Conservation (phyloP, 2,888 invertebrate genomes). For the Yponomeuta sedellus region DNA sequence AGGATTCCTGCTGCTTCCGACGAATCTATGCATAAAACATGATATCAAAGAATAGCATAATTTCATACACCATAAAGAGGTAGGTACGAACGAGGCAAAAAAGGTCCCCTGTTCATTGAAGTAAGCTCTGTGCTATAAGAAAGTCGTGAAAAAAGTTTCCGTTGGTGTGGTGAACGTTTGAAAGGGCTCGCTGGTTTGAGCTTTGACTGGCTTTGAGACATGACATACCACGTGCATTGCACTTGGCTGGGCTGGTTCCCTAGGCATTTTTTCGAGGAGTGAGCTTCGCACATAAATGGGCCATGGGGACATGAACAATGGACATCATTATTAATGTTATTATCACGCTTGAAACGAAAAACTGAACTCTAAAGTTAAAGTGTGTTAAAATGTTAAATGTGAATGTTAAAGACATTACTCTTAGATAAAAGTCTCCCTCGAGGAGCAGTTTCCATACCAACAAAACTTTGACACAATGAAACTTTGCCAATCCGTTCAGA, state of each 20-base stretch:
- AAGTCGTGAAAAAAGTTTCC: slow-evolving; percentile 40
- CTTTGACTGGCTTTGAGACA: too few relatives aligned
- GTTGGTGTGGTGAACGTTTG: slow-evolving; percentile 32
- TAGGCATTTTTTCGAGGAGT: not conserved
- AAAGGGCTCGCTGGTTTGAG: slow-evolving; percentile 11
- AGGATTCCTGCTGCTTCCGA: slow-evolving; percentile 10
- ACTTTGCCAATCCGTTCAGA: too few relatives aligned
- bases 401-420: too few relatives aligned
- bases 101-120: slow-evolving; percentile 33
- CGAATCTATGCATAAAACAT: slow-evolving; percentile 8
- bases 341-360: too few relatives aligned
- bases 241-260: not conserved
- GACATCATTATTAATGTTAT: too few relatives aligned
- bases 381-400: too few relatives aligned
- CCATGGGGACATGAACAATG: too few relatives aligned
- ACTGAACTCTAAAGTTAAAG: too few relatives aligned
- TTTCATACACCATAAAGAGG: slow-evolving; percentile 11
- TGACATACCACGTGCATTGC: slow-evolving; percentile 16
- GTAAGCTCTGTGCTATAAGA: slow-evolving; percentile 31
- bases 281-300: too few relatives aligned
- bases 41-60: slow-evolving; percentile 13
- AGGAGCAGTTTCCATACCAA: too few relatives aligned
- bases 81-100: slow-evolving; percentile 14
- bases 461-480: too few relatives aligned
- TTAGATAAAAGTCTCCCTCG: too few relatives aligned